Conservation (phyloP, 2,888 invertebrate genomes). For the Podotricha telesiphe region DNA sequence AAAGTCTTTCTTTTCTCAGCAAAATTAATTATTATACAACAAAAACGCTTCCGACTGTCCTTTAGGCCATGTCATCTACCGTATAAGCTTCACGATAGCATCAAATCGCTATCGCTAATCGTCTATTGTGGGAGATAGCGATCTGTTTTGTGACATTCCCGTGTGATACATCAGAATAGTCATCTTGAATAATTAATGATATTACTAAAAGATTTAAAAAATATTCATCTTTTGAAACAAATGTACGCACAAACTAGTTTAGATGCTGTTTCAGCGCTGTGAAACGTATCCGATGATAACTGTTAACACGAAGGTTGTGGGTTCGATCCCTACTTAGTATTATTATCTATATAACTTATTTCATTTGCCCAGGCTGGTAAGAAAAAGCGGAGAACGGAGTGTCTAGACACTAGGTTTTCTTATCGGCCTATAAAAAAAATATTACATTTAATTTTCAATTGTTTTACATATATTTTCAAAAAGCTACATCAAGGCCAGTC, state of each 20-base stretch:
- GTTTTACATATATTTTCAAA: neutral
- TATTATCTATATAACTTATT: too few relatives aligned
- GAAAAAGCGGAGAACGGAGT: too few relatives aligned
- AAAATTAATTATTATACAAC: neutral
- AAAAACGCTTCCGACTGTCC: neutral
- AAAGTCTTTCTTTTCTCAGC: neutral
- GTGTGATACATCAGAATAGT: conserved; percentile 38
- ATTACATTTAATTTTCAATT: neutral
- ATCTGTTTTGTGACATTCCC: conserved; percentile 50
- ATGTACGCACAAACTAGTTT: too few relatives aligned
- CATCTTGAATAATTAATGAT: conserved; percentile 35
- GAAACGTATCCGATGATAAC: too few relatives aligned
- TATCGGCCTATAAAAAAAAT: too few relatives aligned
- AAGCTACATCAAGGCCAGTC: conserved; percentile 1
- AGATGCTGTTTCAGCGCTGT: too few relatives aligned
- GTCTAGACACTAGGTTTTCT: too few relatives aligned
- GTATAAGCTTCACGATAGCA: conserved; percentile 49
- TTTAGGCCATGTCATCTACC: neutral
- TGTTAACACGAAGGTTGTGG: too few relatives aligned
- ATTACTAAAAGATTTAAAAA: too few relatives aligned
- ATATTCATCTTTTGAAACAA: too few relatives aligned
- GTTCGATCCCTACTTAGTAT: too few relatives aligned
- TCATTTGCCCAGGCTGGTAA: too few relatives aligned
- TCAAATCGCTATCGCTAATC: conserved; percentile 62
- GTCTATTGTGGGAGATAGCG: conserved; percentile 68